Conservation (phyloP, 2,888 invertebrate species). For the Meloe dianella region DNA sequence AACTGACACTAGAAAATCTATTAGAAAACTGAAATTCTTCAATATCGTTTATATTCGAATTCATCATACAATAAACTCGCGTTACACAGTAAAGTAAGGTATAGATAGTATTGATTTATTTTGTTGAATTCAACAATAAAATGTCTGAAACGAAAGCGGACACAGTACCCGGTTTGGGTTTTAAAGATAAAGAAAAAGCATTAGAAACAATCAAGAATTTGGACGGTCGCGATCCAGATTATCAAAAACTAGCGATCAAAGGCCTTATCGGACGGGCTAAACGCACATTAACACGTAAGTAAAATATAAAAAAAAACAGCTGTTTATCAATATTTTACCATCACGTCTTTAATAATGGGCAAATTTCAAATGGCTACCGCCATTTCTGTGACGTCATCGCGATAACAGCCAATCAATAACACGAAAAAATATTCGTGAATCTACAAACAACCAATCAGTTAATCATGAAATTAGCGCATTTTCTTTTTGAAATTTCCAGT, state of each 20-base stretch:
- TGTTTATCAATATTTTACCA: not conserved
- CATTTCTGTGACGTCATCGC: not conserved
- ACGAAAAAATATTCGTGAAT: too few relatives aligned
- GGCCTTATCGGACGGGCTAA: slow-evolving; percentile 75
- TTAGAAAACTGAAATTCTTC: slow-evolving; percentile 36
- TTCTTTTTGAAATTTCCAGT: slow-evolving; percentile 58
- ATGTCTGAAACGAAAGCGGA: slow-evolving; percentile 60
- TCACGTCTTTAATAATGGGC: too few relatives aligned
- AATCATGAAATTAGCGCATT: not conserved
- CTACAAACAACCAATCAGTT: slow-evolving; percentile 2
- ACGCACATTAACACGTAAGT: slow-evolving; percentile 70
- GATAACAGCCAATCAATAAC: not conserved
- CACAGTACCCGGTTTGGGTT: slow-evolving; percentile 76
- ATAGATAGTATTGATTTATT: too few relatives aligned
- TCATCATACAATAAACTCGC: slow-evolving; percentile 25
- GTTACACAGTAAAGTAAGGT: slow-evolving; percentile 15
- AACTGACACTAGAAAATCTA: slow-evolving; percentile 14
- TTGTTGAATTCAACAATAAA: slow-evolving; percentile 15
- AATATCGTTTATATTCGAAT: slow-evolving; percentile 31
- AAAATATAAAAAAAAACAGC: not conserved
- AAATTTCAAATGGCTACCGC: not conserved
- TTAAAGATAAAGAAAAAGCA: slow-evolving; percentile 79
- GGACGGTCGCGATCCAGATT: slow-evolving; percentile 77
- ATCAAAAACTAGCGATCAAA: slow-evolving; percentile 75
- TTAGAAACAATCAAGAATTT: slow-evolving; percentile 70